Percentiles rank a stretch among this genome's conserved stretches.
Conservation (phyloP, 2,888 invertebrate species). For the Amphiduros pacificus region DNA sequence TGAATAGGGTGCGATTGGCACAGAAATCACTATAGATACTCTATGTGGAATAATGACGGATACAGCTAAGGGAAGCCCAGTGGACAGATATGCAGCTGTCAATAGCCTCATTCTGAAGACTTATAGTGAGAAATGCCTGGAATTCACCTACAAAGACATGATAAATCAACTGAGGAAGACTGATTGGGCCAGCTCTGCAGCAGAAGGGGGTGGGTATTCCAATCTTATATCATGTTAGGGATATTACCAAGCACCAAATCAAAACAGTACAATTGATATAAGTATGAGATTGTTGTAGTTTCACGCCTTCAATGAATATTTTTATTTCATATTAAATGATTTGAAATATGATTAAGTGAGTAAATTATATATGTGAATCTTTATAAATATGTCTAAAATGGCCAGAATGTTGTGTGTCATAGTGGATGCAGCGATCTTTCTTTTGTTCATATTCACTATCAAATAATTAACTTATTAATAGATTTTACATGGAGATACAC, state of each 20-base stretch:
- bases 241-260: not conserved
- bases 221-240: not conserved
- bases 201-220: constrained; percentile 63
- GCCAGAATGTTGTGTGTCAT: no score
- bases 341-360: not conserved
- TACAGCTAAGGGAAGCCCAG: constrained; percentile 63
- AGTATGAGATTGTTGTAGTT: no score
- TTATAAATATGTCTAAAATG: no score
- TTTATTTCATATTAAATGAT: not conserved
- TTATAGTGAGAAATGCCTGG: constrained; percentile 75
- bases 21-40: constrained; percentile 78
- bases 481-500: no score
- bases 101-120: constrained; percentile 72
- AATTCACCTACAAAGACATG: constrained; percentile 73
- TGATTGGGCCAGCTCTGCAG: constrained; percentile 69
- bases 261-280: no score
- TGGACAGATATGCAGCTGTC: constrained; percentile 74
- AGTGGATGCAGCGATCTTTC: no score
- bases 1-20: constrained; percentile 61
- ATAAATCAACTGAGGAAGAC: constrained; percentile 65
- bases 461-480: no score
- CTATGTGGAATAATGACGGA: constrained; percentile 75
- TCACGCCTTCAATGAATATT: no score
- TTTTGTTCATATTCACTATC: no score
- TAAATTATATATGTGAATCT: no score